These are phyloP conservation scores for Cheilosia vernalis DNA, from an alignment of 2,888 invertebrate genomes.

Conservation along the genomic window DNA sequence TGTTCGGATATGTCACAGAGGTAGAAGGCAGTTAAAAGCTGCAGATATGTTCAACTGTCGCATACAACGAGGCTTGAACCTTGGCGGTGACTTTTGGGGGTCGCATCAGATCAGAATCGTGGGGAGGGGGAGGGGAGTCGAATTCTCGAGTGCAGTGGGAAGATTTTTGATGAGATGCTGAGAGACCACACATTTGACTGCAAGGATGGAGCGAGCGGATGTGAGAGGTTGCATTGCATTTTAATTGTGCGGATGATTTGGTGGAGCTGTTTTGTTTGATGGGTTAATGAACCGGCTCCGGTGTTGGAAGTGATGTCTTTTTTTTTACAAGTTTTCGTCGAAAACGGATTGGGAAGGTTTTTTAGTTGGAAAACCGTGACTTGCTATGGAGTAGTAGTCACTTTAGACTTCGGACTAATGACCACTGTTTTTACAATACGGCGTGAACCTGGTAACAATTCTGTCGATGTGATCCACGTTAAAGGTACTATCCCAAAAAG, in stretches of 20 bases:
- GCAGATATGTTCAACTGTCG: conserved; percentile 35
- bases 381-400: too few relatives aligned
- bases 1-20: conserved; percentile 29
- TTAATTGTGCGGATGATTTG: background rate
- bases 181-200: conserved; percentile 26
- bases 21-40: conserved; percentile 33
- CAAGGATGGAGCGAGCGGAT: background rate
- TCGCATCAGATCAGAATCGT: conserved; percentile 32
- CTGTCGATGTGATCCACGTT: too few relatives aligned
- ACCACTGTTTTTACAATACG: too few relatives aligned
- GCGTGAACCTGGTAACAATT: too few relatives aligned
- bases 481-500: too few relatives aligned
- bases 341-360: background rate
- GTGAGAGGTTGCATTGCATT: conserved; percentile 11
- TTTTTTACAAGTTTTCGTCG: background rate
- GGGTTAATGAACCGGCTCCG: conserved; percentile 8
- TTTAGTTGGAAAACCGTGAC: background rate
- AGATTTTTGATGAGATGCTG: conserved; percentile 38
- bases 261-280: conserved; percentile 7
- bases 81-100: conserved; percentile 44
- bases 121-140: conserved; percentile 13
- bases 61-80: conserved; percentile 50
- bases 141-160: conserved; percentile 49
- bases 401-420: too few relatives aligned
- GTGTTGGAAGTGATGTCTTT: background rate